Base-by-base conservation (phyloP, 2,113 vertebrate genomes). In the Dunckerocampus dactyliophorus region DNA sequence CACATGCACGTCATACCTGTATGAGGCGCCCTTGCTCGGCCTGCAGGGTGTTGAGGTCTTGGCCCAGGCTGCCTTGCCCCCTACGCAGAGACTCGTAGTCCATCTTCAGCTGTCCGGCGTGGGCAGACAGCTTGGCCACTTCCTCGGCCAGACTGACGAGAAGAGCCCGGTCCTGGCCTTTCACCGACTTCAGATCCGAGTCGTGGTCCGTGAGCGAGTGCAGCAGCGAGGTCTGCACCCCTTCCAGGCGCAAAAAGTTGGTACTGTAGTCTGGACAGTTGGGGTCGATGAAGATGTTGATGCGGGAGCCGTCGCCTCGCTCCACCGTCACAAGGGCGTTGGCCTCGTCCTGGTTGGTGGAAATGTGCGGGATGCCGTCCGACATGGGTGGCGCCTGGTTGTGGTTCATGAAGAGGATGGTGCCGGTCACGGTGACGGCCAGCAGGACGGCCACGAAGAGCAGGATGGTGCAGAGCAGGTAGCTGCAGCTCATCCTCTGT, bases 271-370 rank as follows among this genome's bases (percentile, higher is more conserved):
- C 94, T 0, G 95, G 96, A 82, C 97, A 99, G 86, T 97, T 97
- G n/a, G 96, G 97, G 83, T 98, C 97, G 0, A 99, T 95, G 88
- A 96, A 95, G 87, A 98, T 96, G 89, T 94, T 99, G 87, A 98
- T 94, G 68, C 89, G 94, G 0, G 97, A 97, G 78, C 94, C 92
- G 60, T 98, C 96, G 0, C 93, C 93, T 45, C 92, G 89, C 82
- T 99, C 95, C 0, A 98, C 94, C 6, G 96, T 99, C 64, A 98
- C 97, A 90, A 98, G 83, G 0, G 97, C 97, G 0, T 95, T 92
- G 46, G 91, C 92, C 19, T 96, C 93, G 0, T 96, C 93, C 0
- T 95, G 91, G 72, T 96, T 97, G 52, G 94, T 96, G 79, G 93
- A 95, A 87, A 99, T 94, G 47, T 95, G 75, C 0, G 95, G 95